Evolutionary conservation across 2,113 vertebrate species (phyloP), one percentile per base, ranked within the genome.

Genomic region (Poeciliopsis occidentalis): DNA sequence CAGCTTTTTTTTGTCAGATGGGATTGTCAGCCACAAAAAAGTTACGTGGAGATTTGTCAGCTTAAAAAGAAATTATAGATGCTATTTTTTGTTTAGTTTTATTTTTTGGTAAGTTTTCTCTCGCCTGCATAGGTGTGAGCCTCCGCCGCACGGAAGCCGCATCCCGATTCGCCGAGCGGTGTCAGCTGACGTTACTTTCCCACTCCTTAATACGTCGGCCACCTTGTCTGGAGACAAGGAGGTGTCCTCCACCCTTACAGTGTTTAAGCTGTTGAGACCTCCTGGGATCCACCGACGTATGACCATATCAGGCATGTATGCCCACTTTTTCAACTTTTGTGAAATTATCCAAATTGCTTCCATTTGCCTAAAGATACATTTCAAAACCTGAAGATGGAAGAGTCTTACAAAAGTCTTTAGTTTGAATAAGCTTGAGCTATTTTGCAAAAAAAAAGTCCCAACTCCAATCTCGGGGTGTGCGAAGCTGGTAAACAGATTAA

Each of bases 261-360:
- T 92, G 5, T 94, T 93, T 93, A 94, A 89, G 64, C 88, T 94
- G 61, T 60, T 93, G 12, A 89, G 78, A 66, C 94, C 94, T 2
- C 94, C 94, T 2, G 87, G 83, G 6, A 76, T 93, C 66, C 82
- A 86, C 32, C 87, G 82, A 27, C 91, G 92, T 34, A 78, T 84
- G 78, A 68, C 85, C 0, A 82, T 93, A 24, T 76, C 93, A 87
- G 94, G 93, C 87, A 87, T 73, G 89, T 89, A 76, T 13, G 22
- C 31, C 10, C n/a, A 8, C 29, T 26, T 30, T 8, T 60, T 27
- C 12, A 2, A 17, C 67, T 29, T 22, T 66, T 3, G 44, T 29
- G 2, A 15, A 22, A 63, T 62, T 8, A 17, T 30, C 13, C 29
- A 29, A 62, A 29, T 29, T 7, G 13, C 27, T 11, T 60, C 3